phyloP scores from a whole-genome alignment of 2,888 invertebrate genomes.

The Acrobasis repandana region DNA sequence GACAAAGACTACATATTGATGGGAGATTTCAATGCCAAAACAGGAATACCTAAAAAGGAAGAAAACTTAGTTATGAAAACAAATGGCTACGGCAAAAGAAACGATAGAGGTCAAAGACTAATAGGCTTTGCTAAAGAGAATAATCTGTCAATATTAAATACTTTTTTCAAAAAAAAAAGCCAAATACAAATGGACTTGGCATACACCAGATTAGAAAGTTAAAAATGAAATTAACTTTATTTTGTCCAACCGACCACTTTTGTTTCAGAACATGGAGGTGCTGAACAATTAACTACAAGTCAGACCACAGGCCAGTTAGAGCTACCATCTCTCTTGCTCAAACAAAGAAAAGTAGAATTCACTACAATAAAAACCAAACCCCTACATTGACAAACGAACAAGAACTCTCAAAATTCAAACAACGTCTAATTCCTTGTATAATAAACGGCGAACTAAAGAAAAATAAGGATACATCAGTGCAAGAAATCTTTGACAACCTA shows the following conservation, averaged over 20 bases:
- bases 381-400: conserved; percentile 26
- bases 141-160: conserved; percentile 18
- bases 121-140: conserved; percentile 26
- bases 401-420: conserved; percentile 25
- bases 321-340: conserved; percentile 27
- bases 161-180: conserved; percentile 17
- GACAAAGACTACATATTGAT: too few species aligned
- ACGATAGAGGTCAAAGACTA: conserved; percentile 27
- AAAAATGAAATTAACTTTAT: conserved; percentile 27
- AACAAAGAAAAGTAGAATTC: conserved; percentile 28
- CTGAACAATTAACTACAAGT: conserved; percentile 25
- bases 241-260: conserved; percentile 20
- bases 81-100: conserved; percentile 28
- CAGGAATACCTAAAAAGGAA: neutral
- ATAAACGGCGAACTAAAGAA: neutral
- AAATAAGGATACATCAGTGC: conserved; percentile 23
- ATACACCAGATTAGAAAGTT: conserved; percentile 14
- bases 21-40: too few species aligned
- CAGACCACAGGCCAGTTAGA: conserved; percentile 34
- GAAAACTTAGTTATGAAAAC: conserved; percentile 27
- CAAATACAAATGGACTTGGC: conserved; percentile 24
- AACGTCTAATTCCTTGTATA: conserved; percentile 15
- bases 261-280: neutral
- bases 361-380: conserved; percentile 20
- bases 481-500: conserved; percentile 29